Evolutionary conservation across 1,140 invertebrate genomes (phyloP).

Genomic region (Zophobas atratus): DNA sequence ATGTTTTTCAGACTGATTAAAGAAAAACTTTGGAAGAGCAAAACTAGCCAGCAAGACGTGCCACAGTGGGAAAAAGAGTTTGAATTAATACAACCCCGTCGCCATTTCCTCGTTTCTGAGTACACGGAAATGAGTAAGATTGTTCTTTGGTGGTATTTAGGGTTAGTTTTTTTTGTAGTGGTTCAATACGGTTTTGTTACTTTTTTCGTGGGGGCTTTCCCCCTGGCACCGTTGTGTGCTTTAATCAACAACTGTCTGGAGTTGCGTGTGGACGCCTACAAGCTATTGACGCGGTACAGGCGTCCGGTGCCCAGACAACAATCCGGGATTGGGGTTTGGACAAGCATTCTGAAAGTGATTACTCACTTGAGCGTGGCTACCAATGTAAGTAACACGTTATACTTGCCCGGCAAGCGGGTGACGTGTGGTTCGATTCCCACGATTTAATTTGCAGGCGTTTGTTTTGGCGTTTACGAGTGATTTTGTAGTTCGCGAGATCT

Average conservation of each 20-base stretch:
- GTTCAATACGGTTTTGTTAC: slow-evolving; percentile 87
- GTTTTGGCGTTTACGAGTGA: slow-evolving; percentile 97
- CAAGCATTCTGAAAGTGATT: slow-evolving; percentile 42
- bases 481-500: slow-evolving; percentile 27
- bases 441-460: slow-evolving; percentile 81
- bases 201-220: slow-evolving; percentile 87
- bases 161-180: slow-evolving; percentile 72
- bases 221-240: slow-evolving; percentile 84
- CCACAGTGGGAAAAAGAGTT: slow-evolving; percentile 54
- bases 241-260: slow-evolving; percentile 86
- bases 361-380: slow-evolving; percentile 52
- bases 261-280: slow-evolving; percentile 83
- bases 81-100: slow-evolving; percentile 10
- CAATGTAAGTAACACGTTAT: slow-evolving; percentile 39
- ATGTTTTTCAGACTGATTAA: neutral
- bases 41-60: neutral
- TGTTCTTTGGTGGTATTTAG: too few species aligned
- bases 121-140: slow-evolving; percentile 17
- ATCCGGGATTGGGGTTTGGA: slow-evolving; percentile 79
- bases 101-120: slow-evolving; percentile 41
- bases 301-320: slow-evolving; percentile 79
- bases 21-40: neutral
- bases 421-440: neutral
- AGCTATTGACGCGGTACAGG: slow-evolving; percentile 80
- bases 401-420: too few species aligned